Base-by-base conservation (phyloP, 2,797 vertebrate species). In the Chanos chanos region DNA sequence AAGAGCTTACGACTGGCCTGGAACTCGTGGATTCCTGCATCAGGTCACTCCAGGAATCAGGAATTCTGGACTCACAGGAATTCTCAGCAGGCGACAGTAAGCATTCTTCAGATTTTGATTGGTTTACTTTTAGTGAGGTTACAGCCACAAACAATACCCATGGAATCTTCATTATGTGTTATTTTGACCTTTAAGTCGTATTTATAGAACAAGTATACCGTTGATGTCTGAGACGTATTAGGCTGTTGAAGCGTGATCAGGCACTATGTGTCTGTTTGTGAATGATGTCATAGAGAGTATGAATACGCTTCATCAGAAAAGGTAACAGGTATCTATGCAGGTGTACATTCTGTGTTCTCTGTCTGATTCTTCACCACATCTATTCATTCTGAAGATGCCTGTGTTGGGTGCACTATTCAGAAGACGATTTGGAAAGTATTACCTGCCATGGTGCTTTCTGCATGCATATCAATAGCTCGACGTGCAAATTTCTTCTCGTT, bases 1-100 rank as follows among this genome's bases (percentile, higher is more conserved):
- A 99, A 82, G 96, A 99, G 68, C 90, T 99, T 70, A 97, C 96
- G n/a, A 99, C 95, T 59, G 96, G 96, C 64, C 85, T 98, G 68
- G 96, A 99, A 83, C 86, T 98, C 83, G 96, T 99, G 79, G 96
- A 99, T 83, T 99, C 96, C 57, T 98, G 96, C 71, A 97, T 99
- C 74, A 85, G 96, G 62, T 99, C 96, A 0, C 89, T 98, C 22
- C 96, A 99, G 81, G 96, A 99, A 71, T 99, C 96, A 0, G 96
- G 96, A 70, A 97, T 99, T 76, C 91, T 98, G 1, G 96, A 99
- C 82, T 92, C 94, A 0, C 95, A 96, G 83, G 96, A 97, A 68
- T 93, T 94, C 45, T 85, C 92, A 30, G 70, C 92, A 61, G 87
- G 88, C 79, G 94, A 98, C 91, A 93, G 94, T 98, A 92, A 93